These are phyloP conservation scores for Actias luna DNA, from an alignment of 2,888 invertebrate species.

Conservation along the genomic window DNA sequence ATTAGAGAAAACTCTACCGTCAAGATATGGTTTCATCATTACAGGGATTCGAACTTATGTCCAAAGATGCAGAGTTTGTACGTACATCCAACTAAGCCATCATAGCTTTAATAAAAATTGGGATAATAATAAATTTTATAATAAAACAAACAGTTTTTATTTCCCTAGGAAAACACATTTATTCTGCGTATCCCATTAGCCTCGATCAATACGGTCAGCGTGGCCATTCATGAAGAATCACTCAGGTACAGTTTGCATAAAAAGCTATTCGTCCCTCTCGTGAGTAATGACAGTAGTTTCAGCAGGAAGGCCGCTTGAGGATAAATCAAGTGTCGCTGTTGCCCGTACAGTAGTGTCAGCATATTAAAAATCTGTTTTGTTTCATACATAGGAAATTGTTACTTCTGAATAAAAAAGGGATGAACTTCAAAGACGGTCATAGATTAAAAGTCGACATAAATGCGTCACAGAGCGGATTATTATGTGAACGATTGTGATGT, in stretches of 20 bases:
- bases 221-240: constrained; percentile 32
- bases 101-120: no score
- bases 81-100: no score
- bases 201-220: constrained; percentile 1
- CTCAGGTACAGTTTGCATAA: constrained; percentile 52
- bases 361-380: constrained; percentile 11
- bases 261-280: constrained; percentile 37
- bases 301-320: constrained; percentile 34
- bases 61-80: no score
- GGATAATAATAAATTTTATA: no score
- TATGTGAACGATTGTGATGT: no score
- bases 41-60: no score
- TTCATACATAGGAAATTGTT: neutral
- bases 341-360: constrained; percentile 27
- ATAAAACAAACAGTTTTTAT: neutral
- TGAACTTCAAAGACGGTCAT: no score
- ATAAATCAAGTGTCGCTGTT: constrained; percentile 43
- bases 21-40: no score
- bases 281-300: constrained; percentile 53
- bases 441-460: no score
- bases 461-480: no score
- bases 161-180: neutral
- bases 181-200: neutral
- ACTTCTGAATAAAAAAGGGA: neutral
- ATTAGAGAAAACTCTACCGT: no score